A percentile compares a stretch with the other conserved stretches of the same genome.
phyloP scores from a whole-genome alignment of 1,140 invertebrate species.

The Choristoneura fumiferana region DNA sequence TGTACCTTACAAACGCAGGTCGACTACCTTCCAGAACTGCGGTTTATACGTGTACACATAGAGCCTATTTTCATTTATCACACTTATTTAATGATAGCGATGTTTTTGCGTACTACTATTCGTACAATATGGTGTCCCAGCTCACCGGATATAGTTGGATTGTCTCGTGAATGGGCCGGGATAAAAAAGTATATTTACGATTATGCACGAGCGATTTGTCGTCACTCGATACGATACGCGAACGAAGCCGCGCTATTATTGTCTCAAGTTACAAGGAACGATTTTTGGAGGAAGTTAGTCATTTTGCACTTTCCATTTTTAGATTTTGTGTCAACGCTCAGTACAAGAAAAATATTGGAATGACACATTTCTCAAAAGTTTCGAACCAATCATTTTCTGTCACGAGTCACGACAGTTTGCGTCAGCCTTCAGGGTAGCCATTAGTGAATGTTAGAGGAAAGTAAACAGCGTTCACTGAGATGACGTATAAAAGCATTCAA shows the following conservation, averaged over 20 bases:
- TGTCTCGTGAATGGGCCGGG: constrained; percentile 47
- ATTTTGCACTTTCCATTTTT: background rate
- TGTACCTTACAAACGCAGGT: constrained; percentile 67
- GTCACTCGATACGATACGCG: constrained; percentile 62
- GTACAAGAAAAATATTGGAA: background rate
- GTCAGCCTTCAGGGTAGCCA: constrained; percentile 21
- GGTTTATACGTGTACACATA: constrained; percentile 40
- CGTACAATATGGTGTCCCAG: constrained; percentile 53
- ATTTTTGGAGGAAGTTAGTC: constrained; percentile 9
- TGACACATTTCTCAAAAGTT: background rate
- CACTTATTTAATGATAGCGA: constrained; percentile 42
- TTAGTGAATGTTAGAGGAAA: constrained; percentile 24
- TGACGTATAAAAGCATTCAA: constrained; percentile 18
- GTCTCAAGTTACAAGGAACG: constrained; percentile 57
- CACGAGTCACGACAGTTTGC: background rate
- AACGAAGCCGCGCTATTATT: constrained; percentile 54
- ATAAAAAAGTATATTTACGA: constrained; percentile 72
- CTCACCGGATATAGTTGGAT: constrained; percentile 67
- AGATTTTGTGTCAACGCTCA: background rate
- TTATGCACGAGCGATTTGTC: constrained; percentile 75
- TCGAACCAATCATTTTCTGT: constrained; percentile 19
- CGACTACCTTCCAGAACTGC: constrained; percentile 33
- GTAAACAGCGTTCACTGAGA: constrained; percentile 26
- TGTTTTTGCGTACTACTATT: constrained; percentile 54
- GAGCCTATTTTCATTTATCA: constrained; percentile 34